Percentiles rank a stretch among this genome's conserved stretches.
These are phyloP conservation scores for Heteropelma amictum DNA, from an alignment of 2,888 invertebrate genomes.

Conservation along the genomic window DNA sequence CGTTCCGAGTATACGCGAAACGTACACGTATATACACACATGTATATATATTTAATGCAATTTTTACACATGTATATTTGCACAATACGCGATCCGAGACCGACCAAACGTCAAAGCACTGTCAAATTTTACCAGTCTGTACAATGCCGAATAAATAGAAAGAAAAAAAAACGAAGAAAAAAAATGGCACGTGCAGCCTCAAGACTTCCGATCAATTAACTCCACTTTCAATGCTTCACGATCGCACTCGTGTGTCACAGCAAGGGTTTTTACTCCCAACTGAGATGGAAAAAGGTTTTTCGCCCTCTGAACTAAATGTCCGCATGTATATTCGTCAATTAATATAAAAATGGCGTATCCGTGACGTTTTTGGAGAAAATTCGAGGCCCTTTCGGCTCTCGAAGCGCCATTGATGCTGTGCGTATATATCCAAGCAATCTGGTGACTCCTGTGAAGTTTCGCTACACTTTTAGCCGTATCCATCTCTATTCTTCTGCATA, in stretches of 20 bases:
- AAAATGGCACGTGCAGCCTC: slow-evolving; percentile 75
- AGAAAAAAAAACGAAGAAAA: slow-evolving; percentile 65
- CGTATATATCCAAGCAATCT: background rate
- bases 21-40: background rate
- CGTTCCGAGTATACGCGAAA: background rate
- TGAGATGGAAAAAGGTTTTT: slow-evolving; percentile 17
- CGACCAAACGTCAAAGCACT: slow-evolving; percentile 54
- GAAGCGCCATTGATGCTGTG: background rate
- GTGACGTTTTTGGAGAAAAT: no score
- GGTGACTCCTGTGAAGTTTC: background rate
- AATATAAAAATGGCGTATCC: background rate
- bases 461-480: slow-evolving; percentile 10
- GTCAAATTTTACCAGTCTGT: slow-evolving; percentile 52
- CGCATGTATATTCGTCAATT: background rate
- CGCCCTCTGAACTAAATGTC: background rate
- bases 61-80: background rate
- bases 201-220: slow-evolving; percentile 78
- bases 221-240: slow-evolving; percentile 69
- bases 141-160: no score
- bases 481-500: background rate
- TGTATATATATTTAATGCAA: background rate
- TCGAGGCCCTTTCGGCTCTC: background rate
- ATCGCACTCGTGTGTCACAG: slow-evolving; percentile 19
- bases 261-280: slow-evolving; percentile 12
- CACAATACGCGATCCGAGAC: background rate